Evolutionary conservation across 2,888 invertebrate species (phyloP).

Genomic region (Heliconius sara): DNA sequence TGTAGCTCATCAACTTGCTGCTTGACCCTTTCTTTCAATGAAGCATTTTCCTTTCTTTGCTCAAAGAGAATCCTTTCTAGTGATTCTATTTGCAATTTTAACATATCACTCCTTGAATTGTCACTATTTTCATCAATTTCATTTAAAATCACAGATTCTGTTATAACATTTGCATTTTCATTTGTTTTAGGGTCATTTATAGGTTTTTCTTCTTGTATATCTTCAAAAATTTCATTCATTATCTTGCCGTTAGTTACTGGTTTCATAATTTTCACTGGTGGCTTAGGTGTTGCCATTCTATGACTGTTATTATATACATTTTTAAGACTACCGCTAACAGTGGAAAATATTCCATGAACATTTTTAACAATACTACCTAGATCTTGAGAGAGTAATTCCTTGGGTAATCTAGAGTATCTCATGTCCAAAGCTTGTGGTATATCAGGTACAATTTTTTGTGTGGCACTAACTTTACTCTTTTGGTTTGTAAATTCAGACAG

Average conservation of each 20-base stretch:
- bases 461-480: slow-evolving; percentile 66
- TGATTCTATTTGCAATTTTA: slow-evolving; percentile 68
- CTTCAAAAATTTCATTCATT: slow-evolving; percentile 78
- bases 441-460: slow-evolving; percentile 68
- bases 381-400: slow-evolving; percentile 74
- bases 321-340: slow-evolving; percentile 76
- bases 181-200: slow-evolving; percentile 1
- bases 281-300: slow-evolving; percentile 59
- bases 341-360: slow-evolving; percentile 80
- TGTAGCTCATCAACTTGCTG: slow-evolving; percentile 70
- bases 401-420: slow-evolving; percentile 66
- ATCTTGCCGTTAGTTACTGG: slow-evolving; percentile 68
- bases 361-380: slow-evolving; percentile 78
- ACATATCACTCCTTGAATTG: slow-evolving; percentile 60
- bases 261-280: slow-evolving; percentile 57
- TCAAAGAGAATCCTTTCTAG: slow-evolving; percentile 70
- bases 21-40: slow-evolving; percentile 66
- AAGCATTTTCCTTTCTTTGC: slow-evolving; percentile 69
- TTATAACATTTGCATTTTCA: background rate
- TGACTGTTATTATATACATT: slow-evolving; percentile 72
- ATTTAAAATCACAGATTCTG: background rate
- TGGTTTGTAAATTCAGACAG: slow-evolving; percentile 66
- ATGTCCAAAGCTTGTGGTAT: slow-evolving; percentile 53
- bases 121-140: slow-evolving; percentile 39
- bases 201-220: slow-evolving; percentile 48